These are phyloP conservation scores for Opisthocomus hoazin DNA, from an alignment of 2,113 vertebrate species.

Conservation along the genomic window DNA sequence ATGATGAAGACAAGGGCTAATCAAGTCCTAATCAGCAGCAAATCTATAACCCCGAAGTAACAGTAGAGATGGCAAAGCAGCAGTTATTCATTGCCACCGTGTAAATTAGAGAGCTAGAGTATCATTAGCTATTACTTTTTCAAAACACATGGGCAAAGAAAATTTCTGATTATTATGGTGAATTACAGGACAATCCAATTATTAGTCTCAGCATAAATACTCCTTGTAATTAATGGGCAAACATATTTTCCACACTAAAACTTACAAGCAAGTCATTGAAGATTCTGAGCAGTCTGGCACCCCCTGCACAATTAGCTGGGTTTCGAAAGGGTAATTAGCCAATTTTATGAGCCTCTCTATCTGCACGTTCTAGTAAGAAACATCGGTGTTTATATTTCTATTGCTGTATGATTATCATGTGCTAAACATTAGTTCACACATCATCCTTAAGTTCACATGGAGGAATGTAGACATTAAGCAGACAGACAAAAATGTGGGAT, in stretches of 20 bases:
- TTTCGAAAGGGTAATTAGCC: background rate
- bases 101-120: background rate
- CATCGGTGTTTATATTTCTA: background rate
- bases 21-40: background rate
- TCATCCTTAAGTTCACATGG: background rate
- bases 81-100: background rate
- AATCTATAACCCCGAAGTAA: background rate
- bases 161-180: background rate
- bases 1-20: background rate
- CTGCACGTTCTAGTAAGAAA: background rate
- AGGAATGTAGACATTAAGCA: background rate
- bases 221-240: background rate
- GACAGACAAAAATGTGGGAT: background rate
- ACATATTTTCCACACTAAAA: background rate
- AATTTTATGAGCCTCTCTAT: background rate
- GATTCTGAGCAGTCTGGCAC: background rate
- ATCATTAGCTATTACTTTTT: background rate
- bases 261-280: background rate
- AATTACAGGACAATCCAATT: constrained; percentile 20
- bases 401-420: background rate
- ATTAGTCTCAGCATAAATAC: background rate
- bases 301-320: background rate
- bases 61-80: background rate
- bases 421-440: background rate
- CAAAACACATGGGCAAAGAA: background rate